A percentile compares a stretch with the other conserved stretches of the same genome.
Conservation (phyloP, 2,888 invertebrate species). For the Acleris sparsana region DNA sequence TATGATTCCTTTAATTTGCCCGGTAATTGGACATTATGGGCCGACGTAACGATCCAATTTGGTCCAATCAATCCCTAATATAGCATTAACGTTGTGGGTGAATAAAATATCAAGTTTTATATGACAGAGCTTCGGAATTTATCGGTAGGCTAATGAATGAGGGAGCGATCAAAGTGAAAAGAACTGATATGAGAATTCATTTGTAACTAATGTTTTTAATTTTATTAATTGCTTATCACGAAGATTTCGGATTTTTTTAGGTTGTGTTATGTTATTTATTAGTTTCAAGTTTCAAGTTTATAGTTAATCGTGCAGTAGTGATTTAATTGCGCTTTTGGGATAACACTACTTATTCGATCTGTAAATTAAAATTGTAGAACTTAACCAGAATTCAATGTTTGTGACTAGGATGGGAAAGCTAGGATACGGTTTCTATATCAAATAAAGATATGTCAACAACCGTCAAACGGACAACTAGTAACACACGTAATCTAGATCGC, state of each 20-base stretch:
- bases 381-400: no score
- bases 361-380: no score
- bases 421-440: no score
- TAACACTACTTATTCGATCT: no score
- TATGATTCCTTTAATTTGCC: slow-evolving; percentile 69
- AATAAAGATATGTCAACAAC: no score
- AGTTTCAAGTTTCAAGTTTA: neutral
- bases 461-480: neutral
- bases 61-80: slow-evolving; percentile 75
- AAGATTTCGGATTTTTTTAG: neutral
- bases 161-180: slow-evolving; percentile 23
- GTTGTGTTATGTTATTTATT: neutral
- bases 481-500: slow-evolving; percentile 10
- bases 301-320: neutral
- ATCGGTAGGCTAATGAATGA: slow-evolving; percentile 29
- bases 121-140: slow-evolving; percentile 32
- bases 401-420: no score
- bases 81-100: slow-evolving; percentile 65
- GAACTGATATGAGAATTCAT: slow-evolving; percentile 16
- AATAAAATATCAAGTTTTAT: slow-evolving; percentile 55
- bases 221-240: neutral
- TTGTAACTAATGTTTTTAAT: slow-evolving; percentile 3
- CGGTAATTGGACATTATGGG: slow-evolving; percentile 77
- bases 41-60: slow-evolving; percentile 75
- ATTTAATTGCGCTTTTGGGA: no score